These are phyloP conservation scores for Salpingus planirostris DNA, from an alignment of 2,888 invertebrate species.

Conservation along the genomic window DNA sequence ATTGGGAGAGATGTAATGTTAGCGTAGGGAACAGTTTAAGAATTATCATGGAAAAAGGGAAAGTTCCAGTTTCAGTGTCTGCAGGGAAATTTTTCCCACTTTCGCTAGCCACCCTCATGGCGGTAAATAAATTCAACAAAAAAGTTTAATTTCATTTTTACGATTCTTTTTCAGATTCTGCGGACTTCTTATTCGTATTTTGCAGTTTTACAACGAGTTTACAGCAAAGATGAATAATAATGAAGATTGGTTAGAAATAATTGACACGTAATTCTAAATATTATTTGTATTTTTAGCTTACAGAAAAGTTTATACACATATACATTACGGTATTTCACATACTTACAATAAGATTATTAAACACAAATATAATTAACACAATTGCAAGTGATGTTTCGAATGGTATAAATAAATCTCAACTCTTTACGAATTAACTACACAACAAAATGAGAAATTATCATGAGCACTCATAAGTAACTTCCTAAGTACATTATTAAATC, in stretches of 20 bases:
- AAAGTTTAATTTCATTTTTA: background rate
- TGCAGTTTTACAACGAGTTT: conserved; percentile 6
- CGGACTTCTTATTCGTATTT: conserved; percentile 7
- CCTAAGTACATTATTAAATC: too few relatives aligned
- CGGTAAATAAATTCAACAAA: conserved; percentile 8
- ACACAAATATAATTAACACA: too few relatives aligned
- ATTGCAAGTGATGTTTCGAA: too few relatives aligned
- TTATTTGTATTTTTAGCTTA: background rate
- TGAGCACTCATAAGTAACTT: too few relatives aligned
- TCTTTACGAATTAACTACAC: too few relatives aligned
- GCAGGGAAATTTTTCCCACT: conserved; percentile 43
- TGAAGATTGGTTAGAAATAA: background rate
- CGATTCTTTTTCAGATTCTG: conserved; percentile 2
- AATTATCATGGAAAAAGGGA: conserved; percentile 41
- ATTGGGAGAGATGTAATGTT: conserved; percentile 34
- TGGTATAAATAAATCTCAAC: too few relatives aligned
- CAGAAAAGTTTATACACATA: background rate
- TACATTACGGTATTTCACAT: too few relatives aligned
- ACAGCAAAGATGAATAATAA: conserved; percentile 1
- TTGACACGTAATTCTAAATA: background rate
- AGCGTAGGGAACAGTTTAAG: conserved; percentile 36
- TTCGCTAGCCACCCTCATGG: conserved; percentile 42
- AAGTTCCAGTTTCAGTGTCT: conserved; percentile 41
- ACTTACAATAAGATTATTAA: too few relatives aligned
- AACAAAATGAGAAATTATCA: too few relatives aligned